Evolutionary conservation across 2,888 invertebrate genomes (phyloP), one percentile per base, ranked within the genome.

Genomic region (Diaphora mendica): DNA sequence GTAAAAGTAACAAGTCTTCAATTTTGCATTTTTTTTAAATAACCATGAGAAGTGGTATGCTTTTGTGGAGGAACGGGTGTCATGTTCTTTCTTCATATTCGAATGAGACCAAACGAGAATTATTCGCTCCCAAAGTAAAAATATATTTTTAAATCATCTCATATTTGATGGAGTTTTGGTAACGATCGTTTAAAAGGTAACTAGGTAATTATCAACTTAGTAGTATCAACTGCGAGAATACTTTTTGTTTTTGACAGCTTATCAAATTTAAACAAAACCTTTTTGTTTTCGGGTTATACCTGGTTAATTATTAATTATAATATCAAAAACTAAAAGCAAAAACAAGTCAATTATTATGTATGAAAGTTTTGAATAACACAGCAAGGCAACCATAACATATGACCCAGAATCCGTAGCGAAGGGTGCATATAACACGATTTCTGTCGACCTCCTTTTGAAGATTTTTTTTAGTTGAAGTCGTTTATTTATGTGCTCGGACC

Each of bases 381-480:
- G 55, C 11, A 55, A 55, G n/a, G 11, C n/a, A 55, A n/a, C 55
- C n/a, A 55, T n/a, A 23, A 51, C 23, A 51, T 55, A 55, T 55
- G 55, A 55, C n/a, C n/a, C n/a, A 55, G 55, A 55, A 55, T 55
- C 9, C 13, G 55, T 55, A n/a, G 13, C 55, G 55, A 51, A 20
- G 30, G 64, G 30, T 64, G 64, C 30, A 68, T 64, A 48, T n/a
- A 68, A 48, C 68, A 67, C 33, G 9, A 59, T 48, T 64, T 26
- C 48, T 44, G 68, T 68, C 42, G 33, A 55, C 42, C 55, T 55
- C n/a, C n/a, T 55, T 55, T 55, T 55, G n/a, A 55, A 55, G 55
- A 55, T n/a, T 33, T 55, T 9, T 48, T 55, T 55, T 55, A 55
- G n/a, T 55, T 55, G 11, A n/a, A n/a, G n/a, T 26, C n/a, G n/a